These are phyloP conservation scores for Helicoverpa assulta DNA, from an alignment of 2,888 invertebrate genomes.

Conservation along the genomic window DNA sequence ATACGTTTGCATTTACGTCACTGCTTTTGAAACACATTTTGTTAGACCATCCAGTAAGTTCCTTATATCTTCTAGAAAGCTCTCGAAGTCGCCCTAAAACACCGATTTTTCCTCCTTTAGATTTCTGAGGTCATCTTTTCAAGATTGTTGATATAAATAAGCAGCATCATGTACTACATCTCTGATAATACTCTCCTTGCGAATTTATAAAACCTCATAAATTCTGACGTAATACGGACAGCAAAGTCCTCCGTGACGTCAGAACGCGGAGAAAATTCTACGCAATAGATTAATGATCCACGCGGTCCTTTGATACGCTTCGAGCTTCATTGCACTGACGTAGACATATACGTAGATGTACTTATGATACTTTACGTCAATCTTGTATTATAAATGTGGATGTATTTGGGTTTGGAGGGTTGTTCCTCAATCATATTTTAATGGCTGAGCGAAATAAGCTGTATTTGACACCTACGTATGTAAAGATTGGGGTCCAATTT, in stretches of 20 bases:
- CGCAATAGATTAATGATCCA: background rate
- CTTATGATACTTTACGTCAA: background rate
- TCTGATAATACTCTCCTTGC: background rate
- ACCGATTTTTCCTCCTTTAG: background rate
- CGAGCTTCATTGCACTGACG: conserved; percentile 8
- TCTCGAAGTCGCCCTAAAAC: too few species aligned
- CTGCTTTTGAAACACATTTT: background rate
- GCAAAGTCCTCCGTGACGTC: conserved; percentile 8
- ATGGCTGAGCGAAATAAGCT: too few species aligned
- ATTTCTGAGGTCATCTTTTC: background rate
- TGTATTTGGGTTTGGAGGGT: too few species aligned
- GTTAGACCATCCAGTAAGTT: background rate
- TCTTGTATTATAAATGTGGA: too few species aligned
- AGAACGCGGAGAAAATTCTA: background rate
- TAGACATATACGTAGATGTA: background rate
- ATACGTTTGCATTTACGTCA: conserved; percentile 13
- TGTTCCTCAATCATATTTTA: too few species aligned
- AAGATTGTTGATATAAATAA: background rate
- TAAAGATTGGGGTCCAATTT: too few species aligned
- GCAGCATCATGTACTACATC: too few species aligned
- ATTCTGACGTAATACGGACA: conserved; percentile 10
- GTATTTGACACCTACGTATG: too few species aligned
- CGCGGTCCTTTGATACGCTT: background rate
- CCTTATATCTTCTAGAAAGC: too few species aligned
- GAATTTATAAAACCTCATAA: background rate